Percentiles rank a stretch among this genome's conserved stretches.
Evolutionary conservation across 2,888 invertebrate species (phyloP).

Genomic region (Drosophila cyrtoloma): DNA sequence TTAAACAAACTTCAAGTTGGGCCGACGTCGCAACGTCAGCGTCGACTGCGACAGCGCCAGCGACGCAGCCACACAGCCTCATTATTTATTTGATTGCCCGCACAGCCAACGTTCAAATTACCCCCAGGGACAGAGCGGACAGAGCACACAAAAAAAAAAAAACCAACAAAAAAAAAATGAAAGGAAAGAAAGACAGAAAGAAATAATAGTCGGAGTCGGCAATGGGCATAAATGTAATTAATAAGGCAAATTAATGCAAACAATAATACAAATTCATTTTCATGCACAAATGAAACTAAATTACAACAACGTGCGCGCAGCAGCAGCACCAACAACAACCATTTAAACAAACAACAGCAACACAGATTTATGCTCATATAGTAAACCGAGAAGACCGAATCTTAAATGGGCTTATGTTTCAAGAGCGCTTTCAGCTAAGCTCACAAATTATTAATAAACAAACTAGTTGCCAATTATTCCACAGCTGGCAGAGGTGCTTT

Average conservation of each 20-base stretch:
- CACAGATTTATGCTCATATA: conserved; percentile 1
- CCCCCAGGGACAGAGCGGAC: conserved; percentile 62
- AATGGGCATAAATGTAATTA: conserved; percentile 77
- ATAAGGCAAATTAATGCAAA: conserved; percentile 82
- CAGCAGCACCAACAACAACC: conserved; percentile 17
- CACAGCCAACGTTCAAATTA: conserved; percentile 77
- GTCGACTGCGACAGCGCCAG: conserved; percentile 27
- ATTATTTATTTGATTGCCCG: conserved; percentile 80
- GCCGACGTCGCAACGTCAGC: conserved; percentile 48
- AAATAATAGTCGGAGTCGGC: conserved; percentile 59
- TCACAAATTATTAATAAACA: neutral
- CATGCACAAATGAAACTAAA: conserved; percentile 79
- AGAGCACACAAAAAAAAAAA: conserved; percentile 2
- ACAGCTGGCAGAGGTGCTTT: neutral
- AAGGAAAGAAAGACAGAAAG: conserved; percentile 35
- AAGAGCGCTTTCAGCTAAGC: neutral
- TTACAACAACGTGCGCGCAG: conserved; percentile 67
- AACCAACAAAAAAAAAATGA: neutral
- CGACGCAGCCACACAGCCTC: conserved; percentile 63
- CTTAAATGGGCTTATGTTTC: conserved; percentile 19
- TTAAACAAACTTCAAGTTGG: conserved; percentile 73
- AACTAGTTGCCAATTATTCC: neutral
- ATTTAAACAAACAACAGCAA: conserved; percentile 18
- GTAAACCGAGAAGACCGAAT: conserved; percentile 16
- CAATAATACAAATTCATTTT: conserved; percentile 81